Conservation (phyloP, 2,888 invertebrate genomes). For the Apamea sordens region DNA sequence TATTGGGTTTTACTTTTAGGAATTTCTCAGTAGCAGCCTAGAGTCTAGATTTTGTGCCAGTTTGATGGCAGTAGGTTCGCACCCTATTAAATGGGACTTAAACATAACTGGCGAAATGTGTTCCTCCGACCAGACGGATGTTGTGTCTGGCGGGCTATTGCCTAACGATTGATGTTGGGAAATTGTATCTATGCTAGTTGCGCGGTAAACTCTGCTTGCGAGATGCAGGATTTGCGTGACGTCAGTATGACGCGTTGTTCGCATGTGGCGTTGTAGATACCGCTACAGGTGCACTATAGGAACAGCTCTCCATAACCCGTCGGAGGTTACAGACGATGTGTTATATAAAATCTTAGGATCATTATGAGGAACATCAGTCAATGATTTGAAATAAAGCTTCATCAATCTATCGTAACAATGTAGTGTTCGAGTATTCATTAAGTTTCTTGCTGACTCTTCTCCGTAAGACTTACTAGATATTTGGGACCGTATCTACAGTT, state of each 20-base stretch:
- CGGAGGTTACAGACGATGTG: fast-evolving
- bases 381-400: neutral
- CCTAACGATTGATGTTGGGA: too few relatives aligned
- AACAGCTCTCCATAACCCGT: neutral
- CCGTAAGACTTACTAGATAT: too few relatives aligned
- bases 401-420: too few relatives aligned
- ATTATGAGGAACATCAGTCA: neutral
- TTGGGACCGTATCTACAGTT: neutral
- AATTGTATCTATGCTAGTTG: too few relatives aligned
- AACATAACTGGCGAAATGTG: too few relatives aligned
- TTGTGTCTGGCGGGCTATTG: too few relatives aligned
- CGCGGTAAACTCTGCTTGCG: too few relatives aligned
- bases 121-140: too few relatives aligned
- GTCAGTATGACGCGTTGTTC: too few relatives aligned
- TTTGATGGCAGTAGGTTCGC: neutral
- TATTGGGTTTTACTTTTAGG: neutral
- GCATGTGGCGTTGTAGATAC: too few relatives aligned
- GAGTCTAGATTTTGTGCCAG: neutral
- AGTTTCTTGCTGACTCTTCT: neutral
- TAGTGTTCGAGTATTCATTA: neutral
- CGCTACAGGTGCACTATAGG: neutral
- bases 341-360: constrained; percentile 1
- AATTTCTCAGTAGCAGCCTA: neutral
- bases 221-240: too few relatives aligned
- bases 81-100: too few relatives aligned